These are phyloP conservation scores for Procambarus virginalis DNA, from an alignment of 1,140 invertebrate genomes.

Conservation along the genomic window DNA sequence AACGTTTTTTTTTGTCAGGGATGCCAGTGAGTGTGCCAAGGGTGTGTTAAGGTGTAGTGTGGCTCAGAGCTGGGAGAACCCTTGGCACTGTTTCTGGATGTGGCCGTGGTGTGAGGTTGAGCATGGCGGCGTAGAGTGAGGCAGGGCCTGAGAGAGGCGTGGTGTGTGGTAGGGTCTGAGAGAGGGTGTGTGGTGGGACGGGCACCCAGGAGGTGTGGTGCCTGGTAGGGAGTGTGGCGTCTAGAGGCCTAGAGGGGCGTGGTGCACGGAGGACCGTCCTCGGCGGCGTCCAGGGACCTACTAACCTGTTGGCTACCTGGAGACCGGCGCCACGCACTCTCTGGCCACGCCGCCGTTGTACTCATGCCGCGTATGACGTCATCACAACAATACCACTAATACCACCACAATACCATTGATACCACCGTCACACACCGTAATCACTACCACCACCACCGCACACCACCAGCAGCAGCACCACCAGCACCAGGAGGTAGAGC, in stretches of 20 bases:
- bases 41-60: background rate
- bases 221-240: background rate
- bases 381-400: background rate
- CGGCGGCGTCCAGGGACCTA: constrained; percentile 9
- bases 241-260: background rate
- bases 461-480: no score
- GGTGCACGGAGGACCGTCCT: background rate
- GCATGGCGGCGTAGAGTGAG: background rate
- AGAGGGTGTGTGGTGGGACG: background rate
- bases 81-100: background rate
- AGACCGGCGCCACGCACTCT: background rate
- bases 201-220: background rate
- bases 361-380: background rate
- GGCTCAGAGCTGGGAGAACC: background rate
- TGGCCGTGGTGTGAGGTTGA: background rate
- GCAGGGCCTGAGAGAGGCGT: background rate
- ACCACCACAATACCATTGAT: background rate
- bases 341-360: background rate
- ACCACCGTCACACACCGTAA: background rate
- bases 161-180: background rate
- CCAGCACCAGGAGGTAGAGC: no score
- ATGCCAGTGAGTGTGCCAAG: background rate
- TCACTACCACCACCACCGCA: no score
- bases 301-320: constrained; percentile 30
- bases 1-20: background rate